These are phyloP conservation scores for Pomatostomus ruficeps DNA, from an alignment of 2,113 vertebrate species.

Conservation along the genomic window DNA sequence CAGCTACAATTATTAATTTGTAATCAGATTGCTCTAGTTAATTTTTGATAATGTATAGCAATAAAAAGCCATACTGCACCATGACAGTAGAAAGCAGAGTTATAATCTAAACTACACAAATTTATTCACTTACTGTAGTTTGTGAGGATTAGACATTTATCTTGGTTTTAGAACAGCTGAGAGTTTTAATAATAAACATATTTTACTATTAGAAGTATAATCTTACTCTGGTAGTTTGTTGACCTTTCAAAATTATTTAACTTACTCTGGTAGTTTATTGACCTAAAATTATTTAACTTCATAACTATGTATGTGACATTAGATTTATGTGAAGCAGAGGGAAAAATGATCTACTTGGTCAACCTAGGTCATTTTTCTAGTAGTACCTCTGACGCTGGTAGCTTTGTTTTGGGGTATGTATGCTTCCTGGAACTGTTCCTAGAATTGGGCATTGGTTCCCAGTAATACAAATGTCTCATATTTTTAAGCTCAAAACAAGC, in stretches of 20 bases:
- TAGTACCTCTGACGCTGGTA: not conserved
- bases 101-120: not conserved
- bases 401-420: not conserved
- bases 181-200: conserved; percentile 1
- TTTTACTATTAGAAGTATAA: not conserved
- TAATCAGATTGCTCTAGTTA: not conserved
- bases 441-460: not conserved
- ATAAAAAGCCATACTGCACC: not conserved
- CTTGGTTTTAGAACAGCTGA: not conserved
- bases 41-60: not conserved
- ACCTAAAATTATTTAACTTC: not conserved
- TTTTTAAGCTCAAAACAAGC: not conserved
- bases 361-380: not conserved
- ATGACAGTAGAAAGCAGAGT: not conserved
- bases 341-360: not conserved
- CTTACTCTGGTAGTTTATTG: not conserved
- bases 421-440: not conserved
- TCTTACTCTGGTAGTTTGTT: not conserved
- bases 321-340: not conserved
- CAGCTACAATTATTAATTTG: not conserved
- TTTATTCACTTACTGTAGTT: not conserved
- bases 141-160: not conserved
- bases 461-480: not conserved
- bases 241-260: not conserved
- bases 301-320: not conserved